phyloP scores from a whole-genome alignment of 1,140 invertebrate species.

The Drosophila persimilis region DNA sequence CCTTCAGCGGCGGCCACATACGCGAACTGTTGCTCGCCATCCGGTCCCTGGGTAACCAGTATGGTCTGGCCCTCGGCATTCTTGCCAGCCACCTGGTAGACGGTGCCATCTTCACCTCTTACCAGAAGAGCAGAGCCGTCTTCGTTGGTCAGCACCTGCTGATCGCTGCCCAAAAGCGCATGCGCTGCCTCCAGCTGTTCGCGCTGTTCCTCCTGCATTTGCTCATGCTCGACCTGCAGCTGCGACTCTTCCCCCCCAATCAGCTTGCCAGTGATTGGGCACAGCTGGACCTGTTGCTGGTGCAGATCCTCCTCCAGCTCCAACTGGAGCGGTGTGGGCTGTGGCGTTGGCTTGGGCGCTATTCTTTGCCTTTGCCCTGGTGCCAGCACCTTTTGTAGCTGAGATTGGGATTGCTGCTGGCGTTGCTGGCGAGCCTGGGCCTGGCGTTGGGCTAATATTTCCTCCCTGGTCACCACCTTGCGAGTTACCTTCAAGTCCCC shows the following conservation, averaged over 20 bases:
- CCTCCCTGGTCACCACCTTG: constrained; percentile 78
- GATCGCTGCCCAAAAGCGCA: constrained; percentile 64
- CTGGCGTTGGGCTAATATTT: constrained; percentile 56
- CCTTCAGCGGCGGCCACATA: constrained; percentile 87
- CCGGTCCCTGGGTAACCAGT: constrained; percentile 87
- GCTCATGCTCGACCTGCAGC: constrained; percentile 78
- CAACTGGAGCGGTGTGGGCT: constrained; percentile 36
- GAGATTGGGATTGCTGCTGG: constrained; percentile 52
- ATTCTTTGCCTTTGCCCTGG: constrained; percentile 55
- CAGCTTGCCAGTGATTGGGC: constrained; percentile 75
- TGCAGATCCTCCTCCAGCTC: constrained; percentile 63
- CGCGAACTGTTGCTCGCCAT: constrained; percentile 88
- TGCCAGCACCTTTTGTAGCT: constrained; percentile 51
- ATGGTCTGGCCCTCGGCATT: constrained; percentile 90
- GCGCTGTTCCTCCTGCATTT: constrained; percentile 70
- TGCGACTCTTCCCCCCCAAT: constrained; percentile 78
- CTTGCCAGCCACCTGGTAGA: constrained; percentile 88
- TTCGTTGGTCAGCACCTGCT: constrained; percentile 80
- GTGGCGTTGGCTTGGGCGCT: constrained; percentile 28
- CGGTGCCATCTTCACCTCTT: constrained; percentile 86
- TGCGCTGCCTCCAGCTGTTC: constrained; percentile 69
- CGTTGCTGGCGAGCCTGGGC: constrained; percentile 59
- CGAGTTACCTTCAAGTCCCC: constrained; percentile 81
- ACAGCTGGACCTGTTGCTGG: constrained; percentile 70
- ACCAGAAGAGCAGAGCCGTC: constrained; percentile 86